Evolutionary conservation across 2,797 vertebrate genomes (phyloP).

Genomic region (Thalassophryne amazonica): DNA sequence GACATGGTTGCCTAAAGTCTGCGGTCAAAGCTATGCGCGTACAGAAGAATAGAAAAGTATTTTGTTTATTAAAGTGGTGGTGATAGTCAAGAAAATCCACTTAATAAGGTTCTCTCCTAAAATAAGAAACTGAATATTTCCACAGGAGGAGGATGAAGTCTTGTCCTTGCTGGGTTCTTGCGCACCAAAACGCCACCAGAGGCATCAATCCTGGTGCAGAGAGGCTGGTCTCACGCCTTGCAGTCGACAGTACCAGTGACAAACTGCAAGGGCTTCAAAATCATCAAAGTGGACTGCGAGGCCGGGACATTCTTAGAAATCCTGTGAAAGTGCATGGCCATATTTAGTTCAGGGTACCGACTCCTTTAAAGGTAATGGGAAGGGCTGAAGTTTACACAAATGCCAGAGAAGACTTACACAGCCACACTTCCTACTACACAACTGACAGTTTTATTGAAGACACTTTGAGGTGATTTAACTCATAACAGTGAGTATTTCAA

Average conservation of each 20-base stretch:
- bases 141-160: conserved; percentile 23
- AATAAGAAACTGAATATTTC: conserved; percentile 20
- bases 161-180: conserved; percentile 28
- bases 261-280: conserved; percentile 67
- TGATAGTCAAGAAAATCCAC: conserved; percentile 15
- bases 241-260: conserved; percentile 61
- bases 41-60: background rate
- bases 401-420: conserved; percentile 55
- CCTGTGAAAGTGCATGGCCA: conserved; percentile 93
- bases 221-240: conserved; percentile 48
- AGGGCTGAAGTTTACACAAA: conserved; percentile 75
- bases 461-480: conserved; percentile 1
- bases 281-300: conserved; percentile 83
- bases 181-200: conserved; percentile 52
- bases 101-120: conserved; percentile 9
- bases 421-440: conserved; percentile 60
- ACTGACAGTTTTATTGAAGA: conserved; percentile 41
- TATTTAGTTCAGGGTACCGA: conserved; percentile 93
- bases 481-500: background rate
- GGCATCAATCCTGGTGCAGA: conserved; percentile 52
- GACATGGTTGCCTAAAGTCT: conserved; percentile 77
- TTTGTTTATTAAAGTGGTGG: background rate
- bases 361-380: conserved; percentile 98
- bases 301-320: conserved; percentile 97
- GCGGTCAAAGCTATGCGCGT: background rate